Conservation (phyloP, 2,113 vertebrate genomes). For the Phalacrocorax pelagicus region DNA sequence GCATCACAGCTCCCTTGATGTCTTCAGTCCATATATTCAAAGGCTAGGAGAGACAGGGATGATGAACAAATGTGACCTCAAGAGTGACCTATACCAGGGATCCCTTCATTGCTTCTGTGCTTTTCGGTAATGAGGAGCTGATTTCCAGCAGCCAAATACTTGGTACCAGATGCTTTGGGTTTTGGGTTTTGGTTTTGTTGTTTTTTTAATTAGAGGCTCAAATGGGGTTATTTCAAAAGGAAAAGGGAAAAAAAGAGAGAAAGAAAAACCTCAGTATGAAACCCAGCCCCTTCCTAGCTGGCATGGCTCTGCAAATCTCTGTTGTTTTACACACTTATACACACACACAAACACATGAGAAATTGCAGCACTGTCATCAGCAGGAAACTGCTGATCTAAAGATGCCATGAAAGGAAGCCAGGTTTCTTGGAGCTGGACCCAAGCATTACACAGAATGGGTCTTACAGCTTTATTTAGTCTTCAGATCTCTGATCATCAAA, state of each 20-base stretch:
- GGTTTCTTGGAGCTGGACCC: background rate
- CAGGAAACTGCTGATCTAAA: background rate
- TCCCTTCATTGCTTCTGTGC: background rate
- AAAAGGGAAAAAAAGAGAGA: background rate
- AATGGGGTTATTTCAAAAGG: conserved; percentile 26
- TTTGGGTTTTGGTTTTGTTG: background rate
- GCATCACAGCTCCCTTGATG: background rate
- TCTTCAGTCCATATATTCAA: background rate
- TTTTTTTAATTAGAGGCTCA: conserved; percentile 19
- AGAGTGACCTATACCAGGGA: background rate
- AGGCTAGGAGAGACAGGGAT: background rate
- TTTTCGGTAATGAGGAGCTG: background rate
- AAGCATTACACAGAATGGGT: rapidly evolving
- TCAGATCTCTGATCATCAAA: background rate
- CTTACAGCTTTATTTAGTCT: conserved; percentile 1
- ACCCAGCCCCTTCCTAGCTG: background rate
- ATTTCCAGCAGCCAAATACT: conserved; percentile 21
- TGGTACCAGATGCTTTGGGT: background rate
- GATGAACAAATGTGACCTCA: background rate
- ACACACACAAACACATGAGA: background rate
- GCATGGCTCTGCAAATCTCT: background rate
- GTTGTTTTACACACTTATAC: background rate
- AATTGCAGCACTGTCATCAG: background rate
- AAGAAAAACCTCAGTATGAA: background rate
- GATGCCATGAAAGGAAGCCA: background rate